Base-by-base conservation (phyloP, 2,113 vertebrate species). In the Myiagra hebetior region DNA sequence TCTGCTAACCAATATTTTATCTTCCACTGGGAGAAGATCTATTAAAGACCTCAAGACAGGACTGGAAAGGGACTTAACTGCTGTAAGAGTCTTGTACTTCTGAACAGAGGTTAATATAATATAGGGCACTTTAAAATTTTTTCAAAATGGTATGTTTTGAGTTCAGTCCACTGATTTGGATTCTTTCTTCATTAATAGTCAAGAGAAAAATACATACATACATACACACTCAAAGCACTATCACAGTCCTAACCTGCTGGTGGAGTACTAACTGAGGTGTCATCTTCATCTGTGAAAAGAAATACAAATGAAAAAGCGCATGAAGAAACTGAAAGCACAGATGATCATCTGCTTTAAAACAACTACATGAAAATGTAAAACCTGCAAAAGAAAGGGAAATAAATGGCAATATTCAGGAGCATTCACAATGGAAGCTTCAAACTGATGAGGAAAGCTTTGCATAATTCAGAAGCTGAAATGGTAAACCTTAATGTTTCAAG, bases 231-330 rank as follows among this genome's bases (percentile, higher is more conserved):
- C 44, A 96, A 68, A 89, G 57, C 27, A 42, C 55, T 73, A 92
- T 63, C 94, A 87, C 72, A 49, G 31, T 97, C 96, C 98, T 98
- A 98, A 98, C 98, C 98, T 98, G 98, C 97, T 96, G 97, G 97
- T 94, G 98, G 67, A 87, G 97, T 91, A 80, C 96, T 97, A 96
- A 97, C 97, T 57, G 96, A 97, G 85, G 98, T 93, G 50, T 98
- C 98, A 90, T 98, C 98, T 98, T 98, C 98, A 97, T 98, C 98
- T 98, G 98, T 91, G 97, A 98, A 98, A 97, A 98, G 97, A 98
- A 96, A 98, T 97, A 98, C 93, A 96, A 96, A 95, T 64, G 95
- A 94, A 95, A 96, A 97, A 95, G 47, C 35, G 56, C 68, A n/a
- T 97, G 96, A 98, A 93, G 92, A 96, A 95, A 81, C 91, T 76